Conservation (phyloP, 1,140 invertebrate genomes). For the Tetragonula clypearis region DNA sequence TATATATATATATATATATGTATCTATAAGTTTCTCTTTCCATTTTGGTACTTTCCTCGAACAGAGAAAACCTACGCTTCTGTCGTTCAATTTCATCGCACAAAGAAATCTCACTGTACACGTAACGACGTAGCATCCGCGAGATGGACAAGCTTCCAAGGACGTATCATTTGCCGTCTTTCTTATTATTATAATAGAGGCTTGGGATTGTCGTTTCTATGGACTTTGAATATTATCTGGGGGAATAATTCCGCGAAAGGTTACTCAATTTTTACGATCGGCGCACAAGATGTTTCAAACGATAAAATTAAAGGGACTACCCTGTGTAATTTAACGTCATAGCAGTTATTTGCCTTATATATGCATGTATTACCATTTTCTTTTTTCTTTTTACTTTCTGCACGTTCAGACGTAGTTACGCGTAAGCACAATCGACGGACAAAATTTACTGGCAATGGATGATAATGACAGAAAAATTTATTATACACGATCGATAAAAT, state of each 20-base stretch:
- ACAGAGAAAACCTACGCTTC: not conserved
- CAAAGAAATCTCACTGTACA: not conserved
- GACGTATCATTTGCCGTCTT: not conserved
- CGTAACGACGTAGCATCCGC: not conserved
- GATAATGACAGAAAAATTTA: not conserved
- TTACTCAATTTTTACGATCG: not conserved
- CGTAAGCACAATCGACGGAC: not conserved
- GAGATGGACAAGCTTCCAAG: not conserved
- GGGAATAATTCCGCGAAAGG: not conserved
- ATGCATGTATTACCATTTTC: not conserved
- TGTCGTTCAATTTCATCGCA: not conserved
- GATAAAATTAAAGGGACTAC: not conserved
- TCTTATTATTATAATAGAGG: not conserved
- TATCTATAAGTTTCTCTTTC: not conserved
- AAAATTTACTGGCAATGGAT: not conserved
- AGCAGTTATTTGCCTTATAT: not conserved
- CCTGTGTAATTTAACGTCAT: not conserved
- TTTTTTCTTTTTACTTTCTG: not conserved
- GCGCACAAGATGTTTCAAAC: not conserved
- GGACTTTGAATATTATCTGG: not conserved
- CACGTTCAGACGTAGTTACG: not conserved
- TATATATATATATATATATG: too few relatives aligned
- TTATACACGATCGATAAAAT: constrained; percentile 7
- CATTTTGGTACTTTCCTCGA: not conserved
- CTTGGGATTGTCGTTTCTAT: not conserved